Evolutionary conservation across 2,797 vertebrate genomes (phyloP).

Genomic region (Danio albolineatus): DNA sequence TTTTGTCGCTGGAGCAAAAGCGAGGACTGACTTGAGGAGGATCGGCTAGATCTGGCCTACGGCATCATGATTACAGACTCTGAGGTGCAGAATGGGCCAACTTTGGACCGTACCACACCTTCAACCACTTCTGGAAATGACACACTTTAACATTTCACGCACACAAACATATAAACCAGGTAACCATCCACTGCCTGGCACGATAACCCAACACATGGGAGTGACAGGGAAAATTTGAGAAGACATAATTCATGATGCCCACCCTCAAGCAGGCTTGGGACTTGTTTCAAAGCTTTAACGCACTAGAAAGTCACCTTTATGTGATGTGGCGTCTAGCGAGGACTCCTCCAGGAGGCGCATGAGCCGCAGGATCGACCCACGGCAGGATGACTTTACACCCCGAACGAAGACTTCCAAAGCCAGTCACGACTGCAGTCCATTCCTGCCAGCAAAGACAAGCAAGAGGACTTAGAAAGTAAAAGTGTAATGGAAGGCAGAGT

Average conservation of each 20-base stretch:
- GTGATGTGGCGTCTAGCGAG: slow-evolving; percentile 59
- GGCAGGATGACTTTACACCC: slow-evolving; percentile 62
- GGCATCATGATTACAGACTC: too few relatives aligned
- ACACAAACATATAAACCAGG: neutral
- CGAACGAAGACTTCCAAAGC: slow-evolving; percentile 56
- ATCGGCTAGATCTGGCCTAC: too few relatives aligned
- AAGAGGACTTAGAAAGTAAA: slow-evolving; percentile 66
- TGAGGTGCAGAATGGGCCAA: too few relatives aligned
- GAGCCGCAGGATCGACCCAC: slow-evolving; percentile 58
- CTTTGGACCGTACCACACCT: neutral
- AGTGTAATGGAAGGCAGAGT: slow-evolving; percentile 68
- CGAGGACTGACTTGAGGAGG: too few relatives aligned
- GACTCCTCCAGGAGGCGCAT: slow-evolving; percentile 58
- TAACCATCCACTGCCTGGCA: slow-evolving; percentile 31
- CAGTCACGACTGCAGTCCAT: slow-evolving; percentile 54
- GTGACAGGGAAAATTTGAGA: slow-evolving; percentile 68
- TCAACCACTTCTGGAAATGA: slow-evolving; percentile 4
- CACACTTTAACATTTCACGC: slow-evolving; percentile 51
- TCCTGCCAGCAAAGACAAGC: slow-evolving; percentile 42
- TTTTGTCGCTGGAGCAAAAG: too few relatives aligned
- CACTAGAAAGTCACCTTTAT: slow-evolving; percentile 66
- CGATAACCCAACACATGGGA: slow-evolving; percentile 64
- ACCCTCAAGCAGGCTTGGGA: slow-evolving; percentile 63
- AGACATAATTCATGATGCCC: slow-evolving; percentile 72
- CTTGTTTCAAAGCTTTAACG: slow-evolving; percentile 66